These are phyloP conservation scores for Sebastes reedi DNA, from an alignment of 2,797 vertebrate genomes.

Conservation along the genomic window DNA sequence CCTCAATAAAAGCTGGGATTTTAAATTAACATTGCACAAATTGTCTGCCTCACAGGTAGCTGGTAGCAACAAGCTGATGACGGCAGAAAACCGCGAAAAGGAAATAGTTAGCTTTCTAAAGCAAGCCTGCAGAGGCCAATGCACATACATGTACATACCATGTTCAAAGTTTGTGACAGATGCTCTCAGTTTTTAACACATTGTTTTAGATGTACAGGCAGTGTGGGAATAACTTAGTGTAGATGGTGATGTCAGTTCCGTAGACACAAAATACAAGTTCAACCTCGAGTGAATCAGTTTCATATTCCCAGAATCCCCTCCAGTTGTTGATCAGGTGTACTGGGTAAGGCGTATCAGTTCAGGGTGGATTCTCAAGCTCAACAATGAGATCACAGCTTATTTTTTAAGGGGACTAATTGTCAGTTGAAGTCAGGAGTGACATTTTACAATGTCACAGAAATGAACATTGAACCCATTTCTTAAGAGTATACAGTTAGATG, in stretches of 20 bases:
- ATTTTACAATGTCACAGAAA: background rate
- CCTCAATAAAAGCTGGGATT: slow-evolving; percentile 68
- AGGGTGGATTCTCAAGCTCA: background rate
- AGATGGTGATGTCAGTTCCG: slow-evolving; percentile 14
- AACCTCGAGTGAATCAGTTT: background rate
- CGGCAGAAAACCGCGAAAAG: slow-evolving; percentile 11
- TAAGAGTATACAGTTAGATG: background rate
- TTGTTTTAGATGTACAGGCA: slow-evolving; percentile 10
- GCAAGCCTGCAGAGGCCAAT: slow-evolving; percentile 33
- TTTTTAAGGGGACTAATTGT: background rate
- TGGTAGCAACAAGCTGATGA: slow-evolving; percentile 52
- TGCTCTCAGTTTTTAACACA: slow-evolving; percentile 21
- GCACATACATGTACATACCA: background rate
- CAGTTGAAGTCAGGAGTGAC: background rate
- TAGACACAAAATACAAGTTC: slow-evolving; percentile 33
- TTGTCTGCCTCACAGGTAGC: slow-evolving; percentile 57
- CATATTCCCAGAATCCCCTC: background rate
- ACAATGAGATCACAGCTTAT: background rate
- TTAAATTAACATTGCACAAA: slow-evolving; percentile 79
- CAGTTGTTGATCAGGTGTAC: background rate
- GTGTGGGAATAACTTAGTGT: background rate
- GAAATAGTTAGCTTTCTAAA: slow-evolving; percentile 16
- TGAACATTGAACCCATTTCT: background rate
- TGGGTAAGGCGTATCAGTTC: background rate
- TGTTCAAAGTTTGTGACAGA: slow-evolving; percentile 15